phyloP scores from a whole-genome alignment of 2,113 vertebrate species.

The Trachemys scripta region DNA sequence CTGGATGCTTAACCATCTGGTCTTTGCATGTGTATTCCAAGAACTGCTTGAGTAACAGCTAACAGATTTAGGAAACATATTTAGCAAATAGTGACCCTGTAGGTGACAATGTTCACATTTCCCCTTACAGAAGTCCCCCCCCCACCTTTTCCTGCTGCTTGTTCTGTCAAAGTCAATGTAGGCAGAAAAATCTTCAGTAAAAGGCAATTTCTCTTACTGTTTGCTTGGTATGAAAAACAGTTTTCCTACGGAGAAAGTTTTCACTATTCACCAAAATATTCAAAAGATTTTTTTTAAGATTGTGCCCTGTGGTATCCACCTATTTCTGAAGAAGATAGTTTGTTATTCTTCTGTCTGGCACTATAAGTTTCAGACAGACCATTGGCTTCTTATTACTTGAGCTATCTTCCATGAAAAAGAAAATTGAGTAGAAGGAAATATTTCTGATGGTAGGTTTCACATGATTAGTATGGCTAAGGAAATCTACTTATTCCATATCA shows the following conservation, averaged over 20 bases:
- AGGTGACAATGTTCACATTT: background rate
- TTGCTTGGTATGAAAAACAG: background rate
- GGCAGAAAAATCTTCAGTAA: background rate
- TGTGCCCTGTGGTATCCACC: background rate
- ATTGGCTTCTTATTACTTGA: background rate
- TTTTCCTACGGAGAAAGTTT: background rate
- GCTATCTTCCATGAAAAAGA: background rate
- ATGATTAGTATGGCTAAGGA: background rate
- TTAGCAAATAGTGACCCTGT: background rate
- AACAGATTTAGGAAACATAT: slow-evolving; percentile 50
- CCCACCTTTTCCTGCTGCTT: background rate
- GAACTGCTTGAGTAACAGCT: slow-evolving; percentile 3
- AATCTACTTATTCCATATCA: background rate
- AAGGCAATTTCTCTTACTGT: background rate
- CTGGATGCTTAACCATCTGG: slow-evolving; percentile 10
- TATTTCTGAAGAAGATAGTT: background rate
- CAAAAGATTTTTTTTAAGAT: background rate
- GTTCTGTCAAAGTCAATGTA: background rate
- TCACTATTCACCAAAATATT: background rate
- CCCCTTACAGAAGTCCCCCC: background rate
- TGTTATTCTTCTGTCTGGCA: background rate
- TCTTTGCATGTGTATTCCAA: slow-evolving; percentile 17
- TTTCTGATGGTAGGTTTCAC: background rate
- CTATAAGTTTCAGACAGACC: background rate
- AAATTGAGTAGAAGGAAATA: background rate